phyloP scores from a whole-genome alignment of 1,140 invertebrate species.

The Dolichoris vasculosae region DNA sequence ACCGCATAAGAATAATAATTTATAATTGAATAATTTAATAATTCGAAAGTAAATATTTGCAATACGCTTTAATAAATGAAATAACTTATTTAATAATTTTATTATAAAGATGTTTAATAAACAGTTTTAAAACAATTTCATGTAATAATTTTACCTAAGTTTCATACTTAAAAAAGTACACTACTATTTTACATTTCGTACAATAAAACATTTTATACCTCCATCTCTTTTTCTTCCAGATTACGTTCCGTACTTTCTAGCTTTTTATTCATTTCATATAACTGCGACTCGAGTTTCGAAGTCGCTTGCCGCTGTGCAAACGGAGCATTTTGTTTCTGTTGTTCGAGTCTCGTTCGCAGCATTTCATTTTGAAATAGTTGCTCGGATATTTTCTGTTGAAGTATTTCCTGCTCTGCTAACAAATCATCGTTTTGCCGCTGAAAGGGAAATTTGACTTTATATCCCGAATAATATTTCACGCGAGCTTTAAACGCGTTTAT shows the following conservation, averaged over 20 bases:
- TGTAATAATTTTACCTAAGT: too few relatives aligned
- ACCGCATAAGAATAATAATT: too few relatives aligned
- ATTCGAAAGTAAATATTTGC: neutral
- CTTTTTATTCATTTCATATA: conserved; percentile 77
- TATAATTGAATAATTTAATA: neutral
- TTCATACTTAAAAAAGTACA: too few relatives aligned
- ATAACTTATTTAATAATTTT: neutral
- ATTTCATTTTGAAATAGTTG: conserved; percentile 86
- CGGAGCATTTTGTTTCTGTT: conserved; percentile 83
- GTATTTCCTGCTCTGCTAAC: conserved; percentile 84
- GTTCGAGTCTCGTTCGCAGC: conserved; percentile 85
- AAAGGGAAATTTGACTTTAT: too few relatives aligned
- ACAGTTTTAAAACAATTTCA: too few relatives aligned
- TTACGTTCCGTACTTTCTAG: conserved; percentile 65
- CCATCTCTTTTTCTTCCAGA: conserved; percentile 67
- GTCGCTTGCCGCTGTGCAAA: conserved; percentile 81
- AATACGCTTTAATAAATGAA: neutral
- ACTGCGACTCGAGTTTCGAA: conserved; percentile 79
- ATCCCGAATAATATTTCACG: too few relatives aligned
- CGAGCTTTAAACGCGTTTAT: too few relatives aligned
- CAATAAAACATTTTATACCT: conserved; percentile 49
- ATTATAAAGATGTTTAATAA: neutral
- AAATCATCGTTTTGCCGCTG: conserved; percentile 76
- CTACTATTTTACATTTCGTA: neutral
- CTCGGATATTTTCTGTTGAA: conserved; percentile 86